Percentiles rank a stretch among this genome's conserved stretches.
Evolutionary conservation across 2,113 vertebrate species (phyloP).

Genomic region (Callipepla squamata): DNA sequence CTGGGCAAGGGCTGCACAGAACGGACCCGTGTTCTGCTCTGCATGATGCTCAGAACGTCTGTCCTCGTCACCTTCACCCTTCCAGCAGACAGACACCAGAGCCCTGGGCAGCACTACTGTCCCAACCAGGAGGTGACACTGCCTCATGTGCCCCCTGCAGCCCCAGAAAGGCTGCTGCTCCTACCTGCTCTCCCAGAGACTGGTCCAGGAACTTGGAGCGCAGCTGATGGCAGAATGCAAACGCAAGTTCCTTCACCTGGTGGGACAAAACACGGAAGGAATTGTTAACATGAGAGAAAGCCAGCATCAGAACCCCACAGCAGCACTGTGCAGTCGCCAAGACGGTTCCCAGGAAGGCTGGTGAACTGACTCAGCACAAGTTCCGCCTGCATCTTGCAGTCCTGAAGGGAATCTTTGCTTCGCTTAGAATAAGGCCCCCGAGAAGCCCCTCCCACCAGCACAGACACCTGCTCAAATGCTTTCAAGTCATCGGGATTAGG

Average conservation of each 20-base stretch:
- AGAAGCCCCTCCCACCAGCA: background rate
- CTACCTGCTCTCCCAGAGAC: constrained; percentile 92
- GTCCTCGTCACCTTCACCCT: background rate
- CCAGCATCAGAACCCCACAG: background rate
- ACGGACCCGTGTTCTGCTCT: background rate
- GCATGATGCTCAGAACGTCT: background rate
- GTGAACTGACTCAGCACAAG: background rate
- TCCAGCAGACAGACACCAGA: background rate
- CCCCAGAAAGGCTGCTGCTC: background rate
- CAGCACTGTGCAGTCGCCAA: background rate
- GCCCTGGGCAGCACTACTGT: background rate
- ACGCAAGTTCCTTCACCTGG: constrained; percentile 89
- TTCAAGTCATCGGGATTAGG: background rate
- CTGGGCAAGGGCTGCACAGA: background rate
- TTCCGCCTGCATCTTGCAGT: background rate
- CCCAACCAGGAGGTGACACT: background rate
- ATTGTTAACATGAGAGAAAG: background rate
- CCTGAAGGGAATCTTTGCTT: background rate
- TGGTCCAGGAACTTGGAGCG: constrained; percentile 92
- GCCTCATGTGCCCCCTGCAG: accelerated
- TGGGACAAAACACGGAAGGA: background rate
- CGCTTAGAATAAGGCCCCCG: background rate
- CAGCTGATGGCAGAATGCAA: constrained; percentile 91
- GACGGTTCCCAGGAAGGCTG: background rate
- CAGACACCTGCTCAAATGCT: background rate